Evolutionary conservation across 2,797 vertebrate species (phyloP).

Genomic region (Myiotriccus ornatus): DNA sequence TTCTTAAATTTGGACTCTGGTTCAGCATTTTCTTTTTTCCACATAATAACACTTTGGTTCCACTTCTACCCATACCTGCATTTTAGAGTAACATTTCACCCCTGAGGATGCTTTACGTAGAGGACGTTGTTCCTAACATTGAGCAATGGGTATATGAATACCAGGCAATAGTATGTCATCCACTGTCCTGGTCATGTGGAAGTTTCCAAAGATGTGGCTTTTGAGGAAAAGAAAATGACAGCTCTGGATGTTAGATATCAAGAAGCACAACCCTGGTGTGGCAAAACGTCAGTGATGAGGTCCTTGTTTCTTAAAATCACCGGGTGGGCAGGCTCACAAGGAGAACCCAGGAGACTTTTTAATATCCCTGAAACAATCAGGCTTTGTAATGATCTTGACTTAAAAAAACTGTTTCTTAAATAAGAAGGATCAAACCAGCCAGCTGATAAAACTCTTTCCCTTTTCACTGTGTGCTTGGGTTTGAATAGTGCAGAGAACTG

Average conservation of each 20-base stretch:
- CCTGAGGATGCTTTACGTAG: fast-evolving
- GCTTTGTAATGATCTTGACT: not conserved
- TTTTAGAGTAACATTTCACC: not conserved
- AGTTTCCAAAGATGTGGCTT: not conserved
- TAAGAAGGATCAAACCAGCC: not conserved
- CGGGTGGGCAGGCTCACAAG: fast-evolving
- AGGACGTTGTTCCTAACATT: not conserved
- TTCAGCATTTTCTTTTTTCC: not conserved
- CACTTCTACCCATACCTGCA: not conserved
- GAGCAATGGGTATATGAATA: not conserved
- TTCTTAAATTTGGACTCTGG: not conserved
- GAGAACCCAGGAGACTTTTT: fast-evolving
- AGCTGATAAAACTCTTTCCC: not conserved
- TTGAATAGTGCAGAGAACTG: not conserved
- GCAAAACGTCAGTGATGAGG: not conserved
- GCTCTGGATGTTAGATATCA: not conserved
- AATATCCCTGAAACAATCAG: not conserved
- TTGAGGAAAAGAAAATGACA: not conserved
- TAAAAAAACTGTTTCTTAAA: not conserved
- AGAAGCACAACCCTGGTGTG: not conserved
- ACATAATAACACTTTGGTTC: not conserved
- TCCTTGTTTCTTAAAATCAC: not conserved
- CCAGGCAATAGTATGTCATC: not conserved
- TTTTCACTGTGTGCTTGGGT: not conserved
- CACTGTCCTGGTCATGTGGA: not conserved